phyloP scores from a whole-genome alignment of 2,113 vertebrate species.

The Macrotus californicus region DNA sequence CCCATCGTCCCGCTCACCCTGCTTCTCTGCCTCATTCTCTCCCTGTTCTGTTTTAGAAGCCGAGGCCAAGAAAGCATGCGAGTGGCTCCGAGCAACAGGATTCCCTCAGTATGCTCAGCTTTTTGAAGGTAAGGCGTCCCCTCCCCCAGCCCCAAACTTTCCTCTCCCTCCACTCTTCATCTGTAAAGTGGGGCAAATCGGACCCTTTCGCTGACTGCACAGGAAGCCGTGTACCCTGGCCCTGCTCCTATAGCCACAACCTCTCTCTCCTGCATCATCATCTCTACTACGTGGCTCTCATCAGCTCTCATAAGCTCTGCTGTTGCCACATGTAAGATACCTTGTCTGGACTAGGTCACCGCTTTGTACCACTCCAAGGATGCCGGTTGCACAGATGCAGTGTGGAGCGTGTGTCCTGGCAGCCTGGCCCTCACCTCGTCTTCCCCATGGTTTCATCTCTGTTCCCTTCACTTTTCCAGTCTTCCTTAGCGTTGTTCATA shows the following conservation, averaged over 20 bases:
- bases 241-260: not conserved
- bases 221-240: not conserved
- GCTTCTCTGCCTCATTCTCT: not conserved
- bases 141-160: not conserved
- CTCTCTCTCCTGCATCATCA: not conserved
- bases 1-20: not conserved
- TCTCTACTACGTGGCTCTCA: not conserved
- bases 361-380: not conserved
- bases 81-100: slow-evolving; percentile 91
- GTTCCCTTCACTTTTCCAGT: not conserved
- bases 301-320: not conserved
- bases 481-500: not conserved
- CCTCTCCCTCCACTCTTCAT: not conserved
- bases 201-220: not conserved
- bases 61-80: slow-evolving; percentile 91
- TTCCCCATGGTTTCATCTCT: not conserved
- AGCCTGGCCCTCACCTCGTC: not conserved
- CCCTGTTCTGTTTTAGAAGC: slow-evolving; percentile 85
- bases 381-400: not conserved
- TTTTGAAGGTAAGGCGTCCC: slow-evolving; percentile 85
- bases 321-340: not conserved
- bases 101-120: slow-evolving; percentile 93
- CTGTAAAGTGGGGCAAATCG: not conserved
- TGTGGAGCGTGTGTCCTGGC: not conserved
- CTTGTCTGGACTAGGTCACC: not conserved